Evolutionary conservation across 2,797 vertebrate species (phyloP).

Genomic region (Arnoldichthys spilopterus): DNA sequence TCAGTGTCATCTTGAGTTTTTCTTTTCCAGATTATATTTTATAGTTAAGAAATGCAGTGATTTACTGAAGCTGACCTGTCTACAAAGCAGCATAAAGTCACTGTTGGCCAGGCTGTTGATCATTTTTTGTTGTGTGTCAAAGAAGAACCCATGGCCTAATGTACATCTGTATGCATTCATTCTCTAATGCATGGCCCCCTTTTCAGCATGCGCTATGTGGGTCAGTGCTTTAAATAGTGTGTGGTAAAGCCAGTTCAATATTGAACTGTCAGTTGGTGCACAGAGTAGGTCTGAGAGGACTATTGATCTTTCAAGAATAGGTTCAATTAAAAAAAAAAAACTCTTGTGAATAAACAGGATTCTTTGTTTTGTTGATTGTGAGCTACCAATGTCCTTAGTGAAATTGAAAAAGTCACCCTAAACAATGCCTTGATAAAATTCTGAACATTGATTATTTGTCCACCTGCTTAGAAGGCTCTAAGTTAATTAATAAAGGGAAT

Average conservation of each 20-base stretch:
- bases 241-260: constrained; percentile 45
- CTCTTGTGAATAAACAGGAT: background rate
- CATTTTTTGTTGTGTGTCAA: background rate
- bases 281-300: constrained; percentile 40
- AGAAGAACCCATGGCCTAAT: background rate
- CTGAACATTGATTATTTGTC: background rate
- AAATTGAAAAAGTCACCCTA: background rate
- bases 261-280: constrained; percentile 35
- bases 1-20: background rate
- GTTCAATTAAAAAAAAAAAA: background rate
- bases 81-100: background rate
- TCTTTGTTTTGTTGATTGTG: background rate
- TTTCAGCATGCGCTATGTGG: constrained; percentile 45
- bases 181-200: constrained; percentile 27
- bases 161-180: constrained; percentile 14
- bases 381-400: background rate
- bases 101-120: background rate
- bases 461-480: background rate
- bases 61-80: background rate
- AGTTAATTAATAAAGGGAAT: background rate
- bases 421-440: background rate
- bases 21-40: background rate
- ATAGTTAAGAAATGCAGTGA: background rate
- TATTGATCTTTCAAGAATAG: constrained; percentile 50
- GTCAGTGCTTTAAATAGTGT: constrained; percentile 62